Percentiles rank a stretch among this genome's conserved stretches.
Evolutionary conservation across 2,797 vertebrate species (phyloP).

Genomic region (Malacoctenus gilli): DNA sequence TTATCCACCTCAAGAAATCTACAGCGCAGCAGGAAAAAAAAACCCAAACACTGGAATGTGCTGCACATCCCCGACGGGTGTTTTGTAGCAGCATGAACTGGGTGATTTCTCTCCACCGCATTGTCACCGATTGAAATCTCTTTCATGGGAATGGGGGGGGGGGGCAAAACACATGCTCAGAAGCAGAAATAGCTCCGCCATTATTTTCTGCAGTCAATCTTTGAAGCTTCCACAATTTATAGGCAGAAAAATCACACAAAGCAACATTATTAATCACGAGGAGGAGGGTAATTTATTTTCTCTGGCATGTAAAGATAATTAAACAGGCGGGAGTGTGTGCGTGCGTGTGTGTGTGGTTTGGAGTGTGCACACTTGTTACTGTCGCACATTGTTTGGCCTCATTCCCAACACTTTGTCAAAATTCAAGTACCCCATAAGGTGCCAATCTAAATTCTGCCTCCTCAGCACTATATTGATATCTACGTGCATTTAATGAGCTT

Average conservation of each 20-base stretch:
- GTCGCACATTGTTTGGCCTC: slow-evolving; percentile 55
- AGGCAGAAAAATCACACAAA: slow-evolving; percentile 45
- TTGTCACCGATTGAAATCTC: slow-evolving; percentile 20
- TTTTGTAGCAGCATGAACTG: neutral
- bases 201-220: slow-evolving; percentile 34
- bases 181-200: slow-evolving; percentile 20
- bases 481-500: slow-evolving; percentile 13
- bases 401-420: slow-evolving; percentile 42
- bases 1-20: too few species aligned
- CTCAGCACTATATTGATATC: neutral
- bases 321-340: slow-evolving; percentile 48
- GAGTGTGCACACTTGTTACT: too few species aligned
- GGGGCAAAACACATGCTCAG: slow-evolving; percentile 4
- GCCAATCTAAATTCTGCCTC: slow-evolving; percentile 37
- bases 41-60: too few species aligned
- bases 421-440: too few species aligned
- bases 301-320: too few species aligned
- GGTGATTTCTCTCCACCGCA: neutral
- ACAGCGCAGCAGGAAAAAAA: too few species aligned
- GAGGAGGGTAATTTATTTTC: too few species aligned
- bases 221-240: slow-evolving; percentile 54
- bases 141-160: too few species aligned
- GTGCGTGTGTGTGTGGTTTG: slow-evolving; percentile 46
- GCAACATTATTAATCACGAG: slow-evolving; percentile 69
- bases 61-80: neutral